phyloP scores from a whole-genome alignment of 30 jellyfish, hydroid and myxozoan species.

The Sanderia malayensis region DNA sequence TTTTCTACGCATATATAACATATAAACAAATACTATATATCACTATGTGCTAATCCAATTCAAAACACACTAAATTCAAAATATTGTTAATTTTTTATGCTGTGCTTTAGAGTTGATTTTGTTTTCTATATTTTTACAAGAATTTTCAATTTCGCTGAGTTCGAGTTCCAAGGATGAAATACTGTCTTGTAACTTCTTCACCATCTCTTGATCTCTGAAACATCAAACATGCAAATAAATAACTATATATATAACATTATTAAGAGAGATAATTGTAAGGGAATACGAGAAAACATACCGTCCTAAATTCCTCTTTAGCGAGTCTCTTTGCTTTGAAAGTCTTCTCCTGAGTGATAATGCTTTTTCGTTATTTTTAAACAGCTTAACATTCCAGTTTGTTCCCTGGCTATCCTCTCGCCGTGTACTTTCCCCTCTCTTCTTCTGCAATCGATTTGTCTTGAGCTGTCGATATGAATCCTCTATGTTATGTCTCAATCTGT shows the following conservation, averaged over 20 bases:
- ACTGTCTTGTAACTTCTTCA: neutral
- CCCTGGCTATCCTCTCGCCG: neutral
- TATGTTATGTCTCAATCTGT: constrained; percentile 37
- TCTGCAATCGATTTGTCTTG: constrained; percentile 40
- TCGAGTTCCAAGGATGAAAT: constrained; percentile 19
- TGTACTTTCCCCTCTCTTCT: constrained; percentile 39
- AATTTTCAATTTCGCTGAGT: constrained; percentile 23
- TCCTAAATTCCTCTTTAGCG: constrained; percentile 78
- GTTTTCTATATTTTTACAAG: constrained; percentile 28
- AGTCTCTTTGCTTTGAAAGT: constrained; percentile 47
- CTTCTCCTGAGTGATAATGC: constrained; percentile 37
- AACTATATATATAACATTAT: no score
- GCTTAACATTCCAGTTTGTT: constrained; percentile 51
- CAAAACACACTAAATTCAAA: neutral
- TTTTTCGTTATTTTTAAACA: constrained; percentile 68
- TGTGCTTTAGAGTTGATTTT: constrained; percentile 29
- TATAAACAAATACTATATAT: no score
- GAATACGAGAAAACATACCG: neutral
- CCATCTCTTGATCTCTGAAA: neutral
- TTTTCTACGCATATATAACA: no score
- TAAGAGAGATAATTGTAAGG: no score
- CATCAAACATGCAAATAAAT: neutral
- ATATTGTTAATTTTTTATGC: constrained; percentile 37
- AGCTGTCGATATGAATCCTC: constrained; percentile 69
- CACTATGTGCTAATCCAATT: no score